Conservation (phyloP, 2,113 vertebrate genomes). For the Sula dactylatra region DNA sequence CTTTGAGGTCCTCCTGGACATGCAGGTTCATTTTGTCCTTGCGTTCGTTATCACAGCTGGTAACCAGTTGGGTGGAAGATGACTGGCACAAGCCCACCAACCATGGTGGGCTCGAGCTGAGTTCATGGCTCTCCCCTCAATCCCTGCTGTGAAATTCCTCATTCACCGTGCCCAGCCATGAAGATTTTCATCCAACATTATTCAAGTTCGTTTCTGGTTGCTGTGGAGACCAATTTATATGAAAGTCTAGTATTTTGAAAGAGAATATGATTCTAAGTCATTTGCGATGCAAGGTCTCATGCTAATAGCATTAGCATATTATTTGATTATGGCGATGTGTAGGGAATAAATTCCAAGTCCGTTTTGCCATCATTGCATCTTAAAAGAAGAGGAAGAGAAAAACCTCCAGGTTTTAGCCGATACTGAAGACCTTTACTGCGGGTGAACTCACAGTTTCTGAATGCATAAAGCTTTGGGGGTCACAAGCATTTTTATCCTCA, state of each 20-base stretch:
- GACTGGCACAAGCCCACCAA: background rate
- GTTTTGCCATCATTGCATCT: background rate
- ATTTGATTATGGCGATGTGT: conserved; percentile 14
- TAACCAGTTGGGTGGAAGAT: background rate
- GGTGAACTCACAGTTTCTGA: background rate
- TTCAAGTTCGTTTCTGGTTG: conserved; percentile 30
- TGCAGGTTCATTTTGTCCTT: background rate
- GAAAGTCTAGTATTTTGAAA: conserved; percentile 57
- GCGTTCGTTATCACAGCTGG: background rate
- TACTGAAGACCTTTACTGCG: background rate
- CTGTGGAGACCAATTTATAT: conserved; percentile 63
- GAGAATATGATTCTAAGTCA: conserved; percentile 45
- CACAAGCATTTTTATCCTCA: background rate
- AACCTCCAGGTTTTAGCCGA: background rate
- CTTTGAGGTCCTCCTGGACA: background rate
- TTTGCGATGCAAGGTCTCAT: conserved; percentile 40
- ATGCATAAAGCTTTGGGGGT: background rate
- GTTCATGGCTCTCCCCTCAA: background rate
- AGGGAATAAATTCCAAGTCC: conserved; percentile 44
- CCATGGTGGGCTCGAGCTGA: background rate
- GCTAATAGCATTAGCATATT: conserved; percentile 59
- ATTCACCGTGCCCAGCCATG: rapidly evolving
- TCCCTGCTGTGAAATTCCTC: background rate
- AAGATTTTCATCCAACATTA: background rate
- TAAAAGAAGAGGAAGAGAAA: conserved; percentile 22